phyloP scores from a whole-genome alignment of 2,113 vertebrate genomes.

The Ranitomeya imitator region DNA sequence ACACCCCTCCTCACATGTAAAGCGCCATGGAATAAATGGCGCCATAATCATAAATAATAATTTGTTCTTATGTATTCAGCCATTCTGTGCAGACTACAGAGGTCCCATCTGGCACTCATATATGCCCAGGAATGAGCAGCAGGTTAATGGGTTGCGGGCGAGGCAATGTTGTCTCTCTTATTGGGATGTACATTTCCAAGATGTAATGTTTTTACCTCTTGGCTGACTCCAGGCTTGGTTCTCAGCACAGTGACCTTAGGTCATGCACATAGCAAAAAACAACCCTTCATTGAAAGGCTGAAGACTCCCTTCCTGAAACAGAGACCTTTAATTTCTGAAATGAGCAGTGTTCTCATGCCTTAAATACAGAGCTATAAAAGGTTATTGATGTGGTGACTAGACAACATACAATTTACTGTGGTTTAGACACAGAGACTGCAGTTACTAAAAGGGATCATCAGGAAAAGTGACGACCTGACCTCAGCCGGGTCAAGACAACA shows the following conservation, averaged over 20 bases:
- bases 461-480: too few relatives aligned
- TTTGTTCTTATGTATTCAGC: too few relatives aligned
- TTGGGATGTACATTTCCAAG: constrained; percentile 62
- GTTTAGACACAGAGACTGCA: neutral
- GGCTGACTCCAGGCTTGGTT: neutral
- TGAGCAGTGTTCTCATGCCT: neutral
- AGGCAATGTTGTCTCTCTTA: constrained; percentile 71
- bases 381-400: constrained; percentile 21
- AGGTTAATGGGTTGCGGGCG: constrained; percentile 67
- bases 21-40: too few relatives aligned
- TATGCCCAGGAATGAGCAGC: constrained; percentile 66
- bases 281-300: neutral
- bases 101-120: constrained; percentile 62
- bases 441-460: neutral
- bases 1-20: too few relatives aligned
- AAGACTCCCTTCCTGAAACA: neutral
- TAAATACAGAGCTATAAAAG: constrained; percentile 6
- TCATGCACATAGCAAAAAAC: neutral
- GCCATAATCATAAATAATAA: too few relatives aligned
- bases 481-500: neutral
- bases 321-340: constrained; percentile 21
- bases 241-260: neutral
- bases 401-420: neutral
- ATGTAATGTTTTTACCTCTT: neutral
- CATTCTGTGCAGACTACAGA: too few relatives aligned